Evolutionary conservation across 2,113 vertebrate species (phyloP).

Genomic region (Elgaria multicarinata): DNA sequence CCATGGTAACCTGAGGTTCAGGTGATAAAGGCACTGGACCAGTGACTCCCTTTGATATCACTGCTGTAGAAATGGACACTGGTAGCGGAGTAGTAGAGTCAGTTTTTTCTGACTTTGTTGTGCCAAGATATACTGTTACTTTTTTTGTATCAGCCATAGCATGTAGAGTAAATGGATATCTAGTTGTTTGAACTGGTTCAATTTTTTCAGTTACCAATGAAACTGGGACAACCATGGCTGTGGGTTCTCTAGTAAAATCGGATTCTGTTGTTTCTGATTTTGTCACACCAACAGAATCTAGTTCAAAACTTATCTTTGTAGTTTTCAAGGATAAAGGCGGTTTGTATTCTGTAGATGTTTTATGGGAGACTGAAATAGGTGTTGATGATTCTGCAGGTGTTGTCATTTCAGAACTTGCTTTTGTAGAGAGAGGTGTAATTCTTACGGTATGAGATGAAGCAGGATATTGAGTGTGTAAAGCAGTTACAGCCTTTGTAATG

Average conservation of each 20-base stretch:
- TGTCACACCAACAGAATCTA: background rate
- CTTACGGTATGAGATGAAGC: background rate
- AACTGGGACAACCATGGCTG: background rate
- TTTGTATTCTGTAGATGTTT: conserved; percentile 35
- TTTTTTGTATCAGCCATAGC: conserved; percentile 31
- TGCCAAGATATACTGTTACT: conserved; percentile 19
- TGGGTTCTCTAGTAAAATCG: conserved; percentile 20
- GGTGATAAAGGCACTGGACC: conserved; percentile 5
- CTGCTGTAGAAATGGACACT: conserved; percentile 32
- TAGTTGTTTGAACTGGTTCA: conserved; percentile 33
- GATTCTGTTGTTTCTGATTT: conserved; percentile 13
- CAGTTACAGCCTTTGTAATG: conserved; percentile 42
- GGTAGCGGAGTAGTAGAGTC: conserved; percentile 47
- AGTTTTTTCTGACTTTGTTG: conserved; percentile 28
- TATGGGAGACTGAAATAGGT: conserved; percentile 40
- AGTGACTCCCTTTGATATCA: conserved; percentile 32
- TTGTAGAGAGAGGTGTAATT: conserved; percentile 31
- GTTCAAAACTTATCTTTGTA: conserved; percentile 26
- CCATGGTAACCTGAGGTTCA: background rate
- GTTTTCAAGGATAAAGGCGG: conserved; percentile 33
- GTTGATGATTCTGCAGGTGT: conserved; percentile 26
- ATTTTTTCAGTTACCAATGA: conserved; percentile 19
- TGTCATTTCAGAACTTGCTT: conserved; percentile 37
- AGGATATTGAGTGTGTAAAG: conserved; percentile 22
- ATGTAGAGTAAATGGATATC: conserved; percentile 3